Percentiles rank a stretch among this genome's conserved stretches.
These are phyloP conservation scores for Sitobion miscanthi DNA, from an alignment of 1,140 invertebrate species.

Conservation along the genomic window DNA sequence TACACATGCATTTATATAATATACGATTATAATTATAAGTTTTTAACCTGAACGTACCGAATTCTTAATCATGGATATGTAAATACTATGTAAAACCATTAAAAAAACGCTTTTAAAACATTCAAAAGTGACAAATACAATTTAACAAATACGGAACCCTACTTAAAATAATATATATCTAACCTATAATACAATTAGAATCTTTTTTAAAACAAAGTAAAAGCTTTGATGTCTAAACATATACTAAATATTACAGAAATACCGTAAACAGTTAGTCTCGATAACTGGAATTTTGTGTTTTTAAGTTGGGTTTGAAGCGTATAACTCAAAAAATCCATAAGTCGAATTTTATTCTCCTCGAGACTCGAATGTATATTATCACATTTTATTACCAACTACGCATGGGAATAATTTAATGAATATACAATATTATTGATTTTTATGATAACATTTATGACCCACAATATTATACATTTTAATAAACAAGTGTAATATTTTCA, in stretches of 20 bases:
- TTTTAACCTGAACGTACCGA: background rate
- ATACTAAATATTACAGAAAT: too few relatives aligned
- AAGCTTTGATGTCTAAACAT: too few relatives aligned
- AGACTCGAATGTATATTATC: background rate
- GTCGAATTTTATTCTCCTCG: too few relatives aligned
- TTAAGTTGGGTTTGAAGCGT: too few relatives aligned
- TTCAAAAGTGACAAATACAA: too few relatives aligned
- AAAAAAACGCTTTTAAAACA: background rate
- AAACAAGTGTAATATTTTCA: background rate
- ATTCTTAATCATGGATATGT: background rate
- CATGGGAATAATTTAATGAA: background rate
- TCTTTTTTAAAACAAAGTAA: too few relatives aligned
- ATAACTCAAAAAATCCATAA: too few relatives aligned
- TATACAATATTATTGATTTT: background rate
- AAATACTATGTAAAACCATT: background rate
- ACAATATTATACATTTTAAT: background rate
- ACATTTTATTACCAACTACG: background rate
- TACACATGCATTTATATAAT: background rate
- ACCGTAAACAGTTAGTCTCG: too few relatives aligned
- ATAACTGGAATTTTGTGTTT: too few relatives aligned
- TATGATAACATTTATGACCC: background rate
- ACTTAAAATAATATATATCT: too few relatives aligned
- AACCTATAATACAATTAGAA: too few relatives aligned
- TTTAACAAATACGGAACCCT: background rate
- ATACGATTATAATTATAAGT: background rate